phyloP scores from a whole-genome alignment of 2,797 vertebrate genomes.

The Scyliorhinus canicula region DNA sequence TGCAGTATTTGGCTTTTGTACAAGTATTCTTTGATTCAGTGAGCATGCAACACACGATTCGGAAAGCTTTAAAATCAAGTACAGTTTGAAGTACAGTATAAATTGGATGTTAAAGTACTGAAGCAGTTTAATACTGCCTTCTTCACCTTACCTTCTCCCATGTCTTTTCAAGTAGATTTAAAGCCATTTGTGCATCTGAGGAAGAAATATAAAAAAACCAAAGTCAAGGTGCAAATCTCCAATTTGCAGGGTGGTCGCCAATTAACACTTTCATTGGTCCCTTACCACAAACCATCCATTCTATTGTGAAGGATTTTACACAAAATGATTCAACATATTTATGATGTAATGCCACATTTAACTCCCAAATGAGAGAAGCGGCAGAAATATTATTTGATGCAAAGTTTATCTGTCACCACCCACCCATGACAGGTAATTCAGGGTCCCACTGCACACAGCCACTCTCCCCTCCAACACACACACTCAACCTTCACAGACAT shows the following conservation, averaged over 20 bases:
- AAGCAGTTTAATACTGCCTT: not conserved
- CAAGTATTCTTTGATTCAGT: not conserved
- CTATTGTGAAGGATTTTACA: not conserved
- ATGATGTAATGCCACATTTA: not conserved
- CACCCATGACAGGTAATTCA: not conserved
- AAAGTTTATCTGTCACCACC: not conserved
- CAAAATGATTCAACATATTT: not conserved
- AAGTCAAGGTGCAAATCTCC: not conserved
- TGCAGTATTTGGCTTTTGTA: no score
- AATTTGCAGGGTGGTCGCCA: not conserved
- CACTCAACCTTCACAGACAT: no score
- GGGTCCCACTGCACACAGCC: no score
- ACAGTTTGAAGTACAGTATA: not conserved
- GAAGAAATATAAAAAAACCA: not conserved
- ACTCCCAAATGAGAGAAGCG: no score
- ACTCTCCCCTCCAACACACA: no score
- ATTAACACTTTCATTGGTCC: not conserved
- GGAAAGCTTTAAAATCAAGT: not conserved
- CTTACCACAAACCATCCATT: not conserved
- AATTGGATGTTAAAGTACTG: not conserved
- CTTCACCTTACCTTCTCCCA: conserved; percentile 41
- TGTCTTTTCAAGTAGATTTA: conserved; percentile 42
- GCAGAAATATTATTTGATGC: not conserved
- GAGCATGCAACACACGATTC: not conserved
- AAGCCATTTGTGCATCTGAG: conserved; percentile 39